These are phyloP conservation scores for Numenius arquata DNA, from an alignment of 2,113 vertebrate species.

Conservation along the genomic window DNA sequence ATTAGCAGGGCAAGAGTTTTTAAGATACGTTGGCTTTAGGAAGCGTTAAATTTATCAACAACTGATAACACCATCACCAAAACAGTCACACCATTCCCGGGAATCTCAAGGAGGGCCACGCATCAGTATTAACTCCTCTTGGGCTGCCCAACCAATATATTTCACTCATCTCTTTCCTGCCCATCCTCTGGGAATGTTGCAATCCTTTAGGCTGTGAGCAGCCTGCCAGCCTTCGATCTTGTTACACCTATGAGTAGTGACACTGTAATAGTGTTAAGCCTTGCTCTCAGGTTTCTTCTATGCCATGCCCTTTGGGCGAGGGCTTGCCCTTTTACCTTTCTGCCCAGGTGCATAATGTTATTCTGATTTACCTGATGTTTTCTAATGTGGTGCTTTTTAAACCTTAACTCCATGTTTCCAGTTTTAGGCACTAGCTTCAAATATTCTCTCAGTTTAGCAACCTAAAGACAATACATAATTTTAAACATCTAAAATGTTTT, in stretches of 20 bases:
- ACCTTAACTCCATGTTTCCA: background rate
- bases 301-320: background rate
- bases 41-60: background rate
- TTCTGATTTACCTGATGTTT: background rate
- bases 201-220: background rate
- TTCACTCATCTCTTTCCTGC: background rate
- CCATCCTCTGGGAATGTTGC: background rate
- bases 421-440: background rate
- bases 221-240: conserved; percentile 7
- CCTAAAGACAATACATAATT: background rate
- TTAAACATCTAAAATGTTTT: background rate
- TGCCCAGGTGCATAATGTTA: background rate
- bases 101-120: background rate
- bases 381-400: background rate
- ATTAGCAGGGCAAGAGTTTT: background rate
- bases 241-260: conserved; percentile 4
- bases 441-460: background rate
- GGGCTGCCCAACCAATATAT: background rate
- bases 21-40: background rate
- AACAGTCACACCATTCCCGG: background rate
- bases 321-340: background rate
- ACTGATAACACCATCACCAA: background rate
- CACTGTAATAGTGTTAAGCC: background rate
- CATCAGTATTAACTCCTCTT: background rate
- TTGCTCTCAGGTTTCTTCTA: conserved; percentile 15